A percentile compares a stretch with the other conserved stretches of the same genome.
These are phyloP conservation scores for Campoplex nolae DNA, from an alignment of 2,888 invertebrate genomes.

Conservation along the genomic window DNA sequence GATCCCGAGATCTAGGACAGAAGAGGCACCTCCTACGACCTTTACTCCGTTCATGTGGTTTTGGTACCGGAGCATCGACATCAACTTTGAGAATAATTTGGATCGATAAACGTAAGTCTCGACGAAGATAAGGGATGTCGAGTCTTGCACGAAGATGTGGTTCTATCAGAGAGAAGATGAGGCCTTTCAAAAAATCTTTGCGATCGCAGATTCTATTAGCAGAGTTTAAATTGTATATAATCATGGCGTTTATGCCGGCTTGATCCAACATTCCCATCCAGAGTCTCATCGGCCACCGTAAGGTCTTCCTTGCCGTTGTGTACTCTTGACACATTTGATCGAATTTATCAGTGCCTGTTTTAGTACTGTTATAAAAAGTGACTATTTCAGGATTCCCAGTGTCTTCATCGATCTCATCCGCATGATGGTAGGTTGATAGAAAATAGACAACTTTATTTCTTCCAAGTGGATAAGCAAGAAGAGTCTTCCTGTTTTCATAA, in stretches of 20 bases:
- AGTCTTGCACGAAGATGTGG: slow-evolving; percentile 19
- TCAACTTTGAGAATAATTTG: neutral
- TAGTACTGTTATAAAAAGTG: neutral
- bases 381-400: slow-evolving; percentile 2
- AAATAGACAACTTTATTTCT: slow-evolving; percentile 31
- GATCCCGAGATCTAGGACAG: slow-evolving; percentile 1
- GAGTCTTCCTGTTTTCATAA: neutral
- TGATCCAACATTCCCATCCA: slow-evolving; percentile 12
- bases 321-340: neutral
- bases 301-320: neutral
- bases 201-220: slow-evolving; percentile 18
- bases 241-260: slow-evolving; percentile 4
- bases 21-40: neutral
- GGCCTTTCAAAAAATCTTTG: slow-evolving; percentile 8
- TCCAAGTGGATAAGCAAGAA: neutral
- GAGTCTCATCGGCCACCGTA: slow-evolving; percentile 13
- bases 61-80: neutral
- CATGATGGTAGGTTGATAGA: neutral
- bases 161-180: slow-evolving; percentile 8
- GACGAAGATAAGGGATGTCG: neutral
- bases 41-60: neutral
- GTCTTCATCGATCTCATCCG: neutral
- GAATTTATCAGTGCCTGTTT: neutral
- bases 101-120: neutral
- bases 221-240: slow-evolving; percentile 2